Base-by-base conservation (phyloP, 2,888 invertebrate species). In the Chrysina gloriosa region DNA sequence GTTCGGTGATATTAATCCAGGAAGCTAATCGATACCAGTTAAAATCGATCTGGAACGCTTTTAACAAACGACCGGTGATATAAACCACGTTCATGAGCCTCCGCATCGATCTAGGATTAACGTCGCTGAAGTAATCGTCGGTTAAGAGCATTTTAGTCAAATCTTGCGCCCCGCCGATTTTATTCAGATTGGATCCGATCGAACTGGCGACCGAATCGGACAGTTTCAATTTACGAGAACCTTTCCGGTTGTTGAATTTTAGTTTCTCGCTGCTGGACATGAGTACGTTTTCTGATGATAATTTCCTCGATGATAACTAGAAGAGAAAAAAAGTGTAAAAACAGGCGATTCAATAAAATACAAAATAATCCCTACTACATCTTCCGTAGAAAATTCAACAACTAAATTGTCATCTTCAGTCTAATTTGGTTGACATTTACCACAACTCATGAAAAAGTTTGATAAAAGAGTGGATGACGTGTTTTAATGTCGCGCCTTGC, bases 1-100 rank as follows among this genome's bases (percentile, higher is more conserved):
- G 98, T 81, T 99, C 99, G 0, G 98, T 97, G 67, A 99, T 90
- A 84, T 98, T 98, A 74, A 98, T 94, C 98, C 98, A 98, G 68
- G 96, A 95, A 70, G 97, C 97, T 76, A 99, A 87, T 76, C 96
- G 93, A 84, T 97, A 96, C 98, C 98, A 99, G 84, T 96, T 97
- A 85, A 99, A 99, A 82, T 99, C 98, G 75, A 99, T 95, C 86
- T 97, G 96, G 88, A 98, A 98, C 79, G 98, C 96, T 87, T 98
- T 95, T 75, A 99, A 86, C 73, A 99, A 88, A 65, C 98, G 93
- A 71, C 97, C 95, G 69, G 97, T 97, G 63, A 98, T 92, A 78
- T 97, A 97, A 65, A 98, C 92, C 68, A 98, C 97, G 84, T 98
- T 98, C 95, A 98, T 96, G 21, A 98, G 87, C 63, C 98, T 87